phyloP scores from a whole-genome alignment of 2,888 invertebrate species.

The Ochropleura plecta region DNA sequence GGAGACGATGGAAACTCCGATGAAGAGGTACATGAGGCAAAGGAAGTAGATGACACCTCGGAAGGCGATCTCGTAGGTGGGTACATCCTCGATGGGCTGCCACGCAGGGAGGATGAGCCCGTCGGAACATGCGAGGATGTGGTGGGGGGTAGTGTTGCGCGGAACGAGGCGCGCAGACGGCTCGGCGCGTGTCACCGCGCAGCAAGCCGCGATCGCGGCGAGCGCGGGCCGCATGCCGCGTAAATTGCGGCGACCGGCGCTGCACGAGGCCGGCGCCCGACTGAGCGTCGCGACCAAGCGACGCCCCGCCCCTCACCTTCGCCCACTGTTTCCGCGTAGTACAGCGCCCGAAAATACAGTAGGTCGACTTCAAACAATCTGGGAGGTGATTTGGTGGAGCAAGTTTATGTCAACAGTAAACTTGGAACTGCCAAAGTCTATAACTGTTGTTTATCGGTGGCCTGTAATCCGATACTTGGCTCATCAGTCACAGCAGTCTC shows the following conservation, averaged over 20 bases:
- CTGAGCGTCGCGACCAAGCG: conserved; percentile 82
- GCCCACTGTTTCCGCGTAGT: conserved; percentile 59
- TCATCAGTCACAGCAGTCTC: conserved; percentile 49
- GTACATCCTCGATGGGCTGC: conserved; percentile 95
- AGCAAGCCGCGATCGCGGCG: conserved; percentile 86
- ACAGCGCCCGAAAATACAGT: conserved; percentile 58
- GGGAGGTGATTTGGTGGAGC: conserved; percentile 42
- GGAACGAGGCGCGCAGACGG: conserved; percentile 81
- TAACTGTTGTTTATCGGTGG: conserved; percentile 27
- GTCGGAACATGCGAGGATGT: conserved; percentile 92
- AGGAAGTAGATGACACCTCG: conserved; percentile 98
- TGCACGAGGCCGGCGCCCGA: conserved; percentile 88
- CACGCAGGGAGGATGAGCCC: conserved; percentile 97
- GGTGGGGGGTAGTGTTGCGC: conserved; percentile 83
- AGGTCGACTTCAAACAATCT: conserved; percentile 62
- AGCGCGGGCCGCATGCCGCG: conserved; percentile 88
- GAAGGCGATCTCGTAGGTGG: conserved; percentile 94
- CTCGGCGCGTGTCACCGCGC: conserved; percentile 86
- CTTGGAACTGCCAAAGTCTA: conserved; percentile 41
- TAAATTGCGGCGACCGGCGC: conserved; percentile 87
- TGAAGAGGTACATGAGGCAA: conserved; percentile 97
- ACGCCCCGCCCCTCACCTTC: conserved; percentile 69
- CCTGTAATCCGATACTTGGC: conserved; percentile 42
- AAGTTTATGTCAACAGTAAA: conserved; percentile 55
- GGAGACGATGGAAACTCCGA: conserved; percentile 99